phyloP scores from a whole-genome alignment of 2,797 vertebrate species.

The Sebastiscus albofasciatus region DNA sequence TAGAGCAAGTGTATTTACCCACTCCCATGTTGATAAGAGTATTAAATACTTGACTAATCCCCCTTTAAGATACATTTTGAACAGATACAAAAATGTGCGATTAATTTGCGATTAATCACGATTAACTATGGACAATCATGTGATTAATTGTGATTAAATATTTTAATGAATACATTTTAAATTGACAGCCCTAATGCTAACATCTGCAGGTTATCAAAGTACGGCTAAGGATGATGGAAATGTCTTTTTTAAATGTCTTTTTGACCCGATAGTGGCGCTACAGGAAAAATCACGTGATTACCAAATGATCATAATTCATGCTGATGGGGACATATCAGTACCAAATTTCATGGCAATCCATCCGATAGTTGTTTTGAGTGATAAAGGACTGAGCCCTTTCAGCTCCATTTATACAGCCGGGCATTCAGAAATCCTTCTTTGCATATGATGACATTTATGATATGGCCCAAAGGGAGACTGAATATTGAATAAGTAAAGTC shows the following conservation, averaged over 20 bases:
- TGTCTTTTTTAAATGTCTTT: not conserved
- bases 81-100: too few species aligned
- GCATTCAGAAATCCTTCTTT: constrained; percentile 68
- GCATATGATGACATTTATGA: constrained; percentile 82
- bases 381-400: constrained; percentile 52
- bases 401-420: constrained; percentile 57
- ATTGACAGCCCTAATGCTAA: not conserved
- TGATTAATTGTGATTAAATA: too few species aligned
- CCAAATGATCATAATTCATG: not conserved
- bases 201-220: not conserved
- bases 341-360: not conserved
- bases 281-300: not conserved
- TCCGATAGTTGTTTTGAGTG: not conserved
- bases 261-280: not conserved
- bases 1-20: too few species aligned
- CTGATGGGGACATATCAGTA: not conserved
- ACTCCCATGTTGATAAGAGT: too few species aligned
- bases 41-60: too few species aligned
- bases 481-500: constrained; percentile 66
- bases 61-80: too few species aligned
- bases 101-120: too few species aligned
- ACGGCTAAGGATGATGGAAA: not conserved
- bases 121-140: too few species aligned
- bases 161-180: too few species aligned
- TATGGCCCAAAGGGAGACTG: constrained; percentile 65